Percentiles rank a stretch among this genome's conserved stretches.
Conservation (phyloP, 2,113 vertebrate species). For the Alethe castanea region DNA sequence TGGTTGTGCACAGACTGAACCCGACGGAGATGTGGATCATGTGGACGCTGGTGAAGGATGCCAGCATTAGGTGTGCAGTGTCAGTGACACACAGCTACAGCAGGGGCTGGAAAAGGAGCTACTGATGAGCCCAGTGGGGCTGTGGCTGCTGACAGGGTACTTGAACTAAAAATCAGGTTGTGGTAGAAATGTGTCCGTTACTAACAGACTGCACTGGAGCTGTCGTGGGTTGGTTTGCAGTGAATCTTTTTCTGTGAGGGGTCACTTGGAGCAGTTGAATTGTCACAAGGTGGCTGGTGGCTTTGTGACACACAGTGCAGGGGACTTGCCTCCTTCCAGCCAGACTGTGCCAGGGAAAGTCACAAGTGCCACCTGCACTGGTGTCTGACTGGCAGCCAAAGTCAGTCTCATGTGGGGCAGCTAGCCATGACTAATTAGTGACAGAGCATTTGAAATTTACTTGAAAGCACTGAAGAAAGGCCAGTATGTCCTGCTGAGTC, state of each 20-base stretch:
- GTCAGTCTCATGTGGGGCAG: neutral
- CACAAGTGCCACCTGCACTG: neutral
- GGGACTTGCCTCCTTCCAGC: neutral
- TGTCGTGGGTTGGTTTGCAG: neutral
- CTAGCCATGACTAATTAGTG: neutral
- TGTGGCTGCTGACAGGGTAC: neutral
- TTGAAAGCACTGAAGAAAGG: neutral
- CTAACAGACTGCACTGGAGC: neutral
- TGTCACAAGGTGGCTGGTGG: neutral
- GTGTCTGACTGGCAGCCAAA: neutral
- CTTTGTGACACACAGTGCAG: accelerated
- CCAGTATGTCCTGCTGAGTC: neutral
- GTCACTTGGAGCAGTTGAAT: neutral
- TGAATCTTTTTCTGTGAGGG: accelerated
- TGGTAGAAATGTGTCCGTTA: neutral
- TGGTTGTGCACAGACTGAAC: conserved; percentile 74
- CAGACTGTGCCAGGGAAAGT: neutral
- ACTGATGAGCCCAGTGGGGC: accelerated
- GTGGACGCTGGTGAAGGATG: conserved; percentile 76
- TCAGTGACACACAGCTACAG: neutral
- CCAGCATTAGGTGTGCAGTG: conserved; percentile 55
- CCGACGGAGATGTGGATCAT: conserved; percentile 78
- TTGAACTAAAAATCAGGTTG: neutral
- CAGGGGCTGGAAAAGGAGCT: neutral
- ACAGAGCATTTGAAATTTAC: neutral